These are phyloP conservation scores for Drosophila neotestacea DNA, from an alignment of 2,888 invertebrate species.

Conservation along the genomic window DNA sequence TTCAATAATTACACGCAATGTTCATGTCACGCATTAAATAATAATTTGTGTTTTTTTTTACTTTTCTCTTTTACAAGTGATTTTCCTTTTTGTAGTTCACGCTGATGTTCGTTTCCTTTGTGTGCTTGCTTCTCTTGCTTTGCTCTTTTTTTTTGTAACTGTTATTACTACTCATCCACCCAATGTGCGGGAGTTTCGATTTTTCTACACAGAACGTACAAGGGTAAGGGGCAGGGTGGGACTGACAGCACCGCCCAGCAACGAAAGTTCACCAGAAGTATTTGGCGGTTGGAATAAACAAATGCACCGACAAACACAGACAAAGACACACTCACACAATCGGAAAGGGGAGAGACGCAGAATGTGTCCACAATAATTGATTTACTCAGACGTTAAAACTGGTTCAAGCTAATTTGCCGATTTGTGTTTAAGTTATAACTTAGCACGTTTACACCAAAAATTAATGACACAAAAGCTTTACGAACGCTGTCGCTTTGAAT, in stretches of 20 bases:
- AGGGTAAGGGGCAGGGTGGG: conserved; percentile 6
- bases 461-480: conserved; percentile 27
- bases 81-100: conserved; percentile 4
- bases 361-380: conserved; percentile 17
- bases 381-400: conserved; percentile 24
- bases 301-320: conserved; percentile 42
- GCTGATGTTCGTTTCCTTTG: conserved; percentile 21
- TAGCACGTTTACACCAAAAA: conserved; percentile 44
- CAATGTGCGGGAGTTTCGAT: conserved; percentile 60
- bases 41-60: conserved; percentile 21
- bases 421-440: conserved; percentile 50
- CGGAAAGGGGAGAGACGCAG: conserved; percentile 6
- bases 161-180: conserved; percentile 24
- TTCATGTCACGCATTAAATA: conserved; percentile 28
- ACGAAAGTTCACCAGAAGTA: conserved; percentile 54
- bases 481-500: conserved; percentile 38
- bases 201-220: conserved; percentile 38
- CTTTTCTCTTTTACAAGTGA: neutral
- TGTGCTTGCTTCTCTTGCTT: conserved; percentile 15
- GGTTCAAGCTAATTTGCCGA: conserved; percentile 23
- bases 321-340: conserved; percentile 1
- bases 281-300: conserved; percentile 54
- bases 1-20: conserved; percentile 26
- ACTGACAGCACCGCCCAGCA: conserved; percentile 59
- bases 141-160: conserved; percentile 20